These are phyloP conservation scores for Bubo scandiacus DNA, from an alignment of 2,113 vertebrate species.

Conservation along the genomic window DNA sequence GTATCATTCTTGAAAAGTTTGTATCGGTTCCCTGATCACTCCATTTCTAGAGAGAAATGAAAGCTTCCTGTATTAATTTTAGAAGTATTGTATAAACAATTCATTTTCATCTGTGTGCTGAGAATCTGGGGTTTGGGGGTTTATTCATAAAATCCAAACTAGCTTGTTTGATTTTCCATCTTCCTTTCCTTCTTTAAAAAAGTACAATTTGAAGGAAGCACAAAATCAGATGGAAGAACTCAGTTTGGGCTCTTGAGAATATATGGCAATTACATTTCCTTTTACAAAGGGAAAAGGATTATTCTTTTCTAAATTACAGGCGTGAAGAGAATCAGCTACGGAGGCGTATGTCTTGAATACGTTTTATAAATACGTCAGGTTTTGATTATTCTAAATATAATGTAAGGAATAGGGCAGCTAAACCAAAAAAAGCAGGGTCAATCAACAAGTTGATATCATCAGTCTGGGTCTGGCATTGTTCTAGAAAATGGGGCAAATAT, in stretches of 20 bases:
- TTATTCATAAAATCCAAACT: conserved; percentile 5
- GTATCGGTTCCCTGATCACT: not conserved
- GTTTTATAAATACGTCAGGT: not conserved
- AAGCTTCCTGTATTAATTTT: not conserved
- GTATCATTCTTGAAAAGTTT: not conserved
- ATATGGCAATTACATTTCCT: not conserved
- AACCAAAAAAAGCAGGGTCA: not conserved
- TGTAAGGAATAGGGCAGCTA: not conserved
- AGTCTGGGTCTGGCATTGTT: not conserved
- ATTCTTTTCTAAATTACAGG: not conserved
- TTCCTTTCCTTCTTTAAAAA: not conserved
- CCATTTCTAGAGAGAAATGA: not conserved
- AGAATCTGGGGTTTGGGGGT: not conserved
- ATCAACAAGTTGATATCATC: not conserved
- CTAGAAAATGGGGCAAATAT: not conserved
- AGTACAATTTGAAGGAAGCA: not conserved
- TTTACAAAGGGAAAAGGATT: not conserved
- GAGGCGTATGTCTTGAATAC: not conserved
- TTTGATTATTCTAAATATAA: not conserved
- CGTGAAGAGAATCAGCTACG: not conserved
- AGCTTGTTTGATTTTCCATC: not conserved
- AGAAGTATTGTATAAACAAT: not conserved
- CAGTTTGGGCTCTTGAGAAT: not conserved
- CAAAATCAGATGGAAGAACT: not conserved
- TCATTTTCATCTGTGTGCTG: not conserved